Evolutionary conservation across 2,113 vertebrate genomes (phyloP), one percentile per base, ranked within the genome.

Genomic region (Microtus oregoni): DNA sequence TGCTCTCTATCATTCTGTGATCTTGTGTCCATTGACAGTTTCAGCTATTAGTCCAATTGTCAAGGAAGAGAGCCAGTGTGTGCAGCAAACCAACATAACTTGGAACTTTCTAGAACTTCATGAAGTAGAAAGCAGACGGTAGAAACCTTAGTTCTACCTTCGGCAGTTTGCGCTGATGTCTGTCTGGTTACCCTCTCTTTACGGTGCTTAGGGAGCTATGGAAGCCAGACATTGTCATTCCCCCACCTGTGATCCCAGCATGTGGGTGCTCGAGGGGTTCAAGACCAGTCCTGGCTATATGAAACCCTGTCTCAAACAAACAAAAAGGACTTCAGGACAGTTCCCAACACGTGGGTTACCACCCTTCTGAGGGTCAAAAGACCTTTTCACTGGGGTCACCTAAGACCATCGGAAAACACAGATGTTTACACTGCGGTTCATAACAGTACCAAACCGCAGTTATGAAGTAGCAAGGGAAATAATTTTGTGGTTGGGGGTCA

Each of bases 71-170:
- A 90, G 81, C 68, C 15, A 20, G 3, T 63, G 73, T n/a, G 30
- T 78, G 14, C 72, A 75, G 11, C 38, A 88, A 85, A 78, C 55
- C 10, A 75, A 75, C 41, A 38, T 6, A 4, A 61, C n/a, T 19
- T 4, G 47, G 86, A 58, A 26, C 75, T 90, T 94, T 47, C 58
- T 20, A 94, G 44, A 87, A 58, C 73, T 78, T 90, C 92, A 63
- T 3, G 38, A 32, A 86, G 24, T 73, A 83, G 61, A 41, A 65
- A 78, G 44, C 22, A 65, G 3, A 35, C 26, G 3, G 26, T 82
- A 41, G 38, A 78, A 87, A 85, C 17, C 47, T 77, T 70, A 55
- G 22, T 11, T 30, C 17, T 8, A 19, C 75, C 68, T 86, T 92
- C 35, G 50, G 58, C 32, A 73, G 9, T 30, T 65, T 77, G 73